A percentile compares a stretch with the other conserved stretches of the same genome.
Conservation (phyloP, 2,113 vertebrate genomes). For the Nymphicus hollandicus region DNA sequence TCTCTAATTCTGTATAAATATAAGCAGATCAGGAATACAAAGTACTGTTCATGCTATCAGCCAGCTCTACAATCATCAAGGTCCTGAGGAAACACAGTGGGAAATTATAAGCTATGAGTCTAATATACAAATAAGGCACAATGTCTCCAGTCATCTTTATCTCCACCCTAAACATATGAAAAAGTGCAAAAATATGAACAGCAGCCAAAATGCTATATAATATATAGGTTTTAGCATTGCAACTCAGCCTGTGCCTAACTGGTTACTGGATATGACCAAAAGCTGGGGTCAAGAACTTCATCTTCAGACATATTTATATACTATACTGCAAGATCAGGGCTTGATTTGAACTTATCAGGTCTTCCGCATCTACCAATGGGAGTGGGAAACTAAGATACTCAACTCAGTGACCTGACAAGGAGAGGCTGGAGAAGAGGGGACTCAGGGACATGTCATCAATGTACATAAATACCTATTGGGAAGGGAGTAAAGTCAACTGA, state of each 20-base stretch:
- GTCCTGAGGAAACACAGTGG: neutral
- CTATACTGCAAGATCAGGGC: neutral
- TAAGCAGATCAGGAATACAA: conserved; percentile 27
- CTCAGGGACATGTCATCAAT: neutral
- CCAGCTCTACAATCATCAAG: neutral
- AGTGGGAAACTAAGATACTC: neutral
- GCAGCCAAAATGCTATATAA: neutral
- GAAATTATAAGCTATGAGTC: neutral
- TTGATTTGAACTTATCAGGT: neutral
- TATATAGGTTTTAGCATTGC: neutral
- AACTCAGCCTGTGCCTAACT: neutral
- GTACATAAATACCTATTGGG: neutral
- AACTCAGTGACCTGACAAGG: neutral
- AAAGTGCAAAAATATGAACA: neutral
- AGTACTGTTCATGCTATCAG: conserved; percentile 8
- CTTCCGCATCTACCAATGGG: neutral
- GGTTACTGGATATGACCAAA: neutral
- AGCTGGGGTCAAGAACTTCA: neutral
- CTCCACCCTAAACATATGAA: neutral
- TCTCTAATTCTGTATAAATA: neutral
- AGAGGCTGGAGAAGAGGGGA: neutral
- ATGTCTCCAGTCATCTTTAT: neutral
- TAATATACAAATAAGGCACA: neutral
- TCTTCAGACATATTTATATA: neutral
- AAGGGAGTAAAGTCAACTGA: neutral